Base-by-base conservation (phyloP, 2,888 invertebrate genomes). In the Caenorhabditis sp. region DNA sequence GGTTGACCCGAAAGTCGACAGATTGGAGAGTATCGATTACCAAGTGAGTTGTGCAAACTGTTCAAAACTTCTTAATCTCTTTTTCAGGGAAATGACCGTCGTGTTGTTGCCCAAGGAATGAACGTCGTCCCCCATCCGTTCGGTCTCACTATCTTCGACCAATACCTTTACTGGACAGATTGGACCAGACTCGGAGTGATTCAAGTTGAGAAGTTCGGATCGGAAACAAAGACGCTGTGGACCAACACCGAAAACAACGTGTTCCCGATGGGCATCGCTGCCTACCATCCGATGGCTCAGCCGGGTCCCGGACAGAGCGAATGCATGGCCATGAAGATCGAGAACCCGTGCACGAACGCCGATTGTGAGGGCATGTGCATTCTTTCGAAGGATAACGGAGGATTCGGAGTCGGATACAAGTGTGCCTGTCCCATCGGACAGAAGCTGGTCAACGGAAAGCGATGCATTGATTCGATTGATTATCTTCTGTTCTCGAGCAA, bases 1-100 rank as follows among this genome's bases (percentile, higher is more conserved):
- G 96, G 96, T 96, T 87, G 98, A 99, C 89, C 94, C 95, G 0
- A 91, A 96, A 13, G 91, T 97, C 61, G 96, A 98, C 90, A 95
- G 96, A 89, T 95, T 99, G 79, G 96, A 97, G 89, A 95, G 95
- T 0, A 94, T 96, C 0, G 95, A 96, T 90, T 99, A 98, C 90
- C 93, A 77, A 62, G 94, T 94, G 0, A 92, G 93, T 30, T 22
- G 20, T 30, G 20, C 24, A 0, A 1, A 15, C n/a, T 5, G 13
- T 26, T 2, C 9, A 13, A 43, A 9, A 45, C 2, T 13, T 58
- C 7, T 7, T 22, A 30, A 27, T 15, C 15, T 13, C 7, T 8
- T 6, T 55, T 74, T 27, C 37, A 75, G 78, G 94, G 94, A 0
- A 92, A 93, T 32, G 92, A 93, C 41, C 81, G 87, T 7, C 78